A percentile compares a stretch with the other conserved stretches of the same genome.
Conservation (phyloP, 2,888 invertebrate species). For the Zootermopsis nevadensis region DNA sequence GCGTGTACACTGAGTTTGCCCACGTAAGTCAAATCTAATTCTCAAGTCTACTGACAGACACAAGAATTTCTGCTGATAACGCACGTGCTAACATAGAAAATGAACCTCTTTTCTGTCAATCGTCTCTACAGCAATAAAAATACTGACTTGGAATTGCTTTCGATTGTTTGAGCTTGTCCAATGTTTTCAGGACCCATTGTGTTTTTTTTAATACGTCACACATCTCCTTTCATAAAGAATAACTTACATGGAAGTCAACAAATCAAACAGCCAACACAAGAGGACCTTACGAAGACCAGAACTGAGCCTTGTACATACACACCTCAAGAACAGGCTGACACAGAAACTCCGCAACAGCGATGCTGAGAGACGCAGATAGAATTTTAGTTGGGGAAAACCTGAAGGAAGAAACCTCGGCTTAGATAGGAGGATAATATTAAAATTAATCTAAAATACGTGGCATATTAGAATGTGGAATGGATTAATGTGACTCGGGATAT, state of each 20-base stretch:
- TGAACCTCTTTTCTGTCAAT: not conserved
- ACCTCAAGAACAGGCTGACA: not conserved
- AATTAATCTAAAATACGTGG: too few relatives aligned
- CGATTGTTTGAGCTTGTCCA: conserved; percentile 22
- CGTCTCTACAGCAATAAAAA: not conserved
- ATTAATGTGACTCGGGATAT: too few relatives aligned
- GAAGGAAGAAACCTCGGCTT: too few relatives aligned
- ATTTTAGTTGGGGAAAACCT: too few relatives aligned
- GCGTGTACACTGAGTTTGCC: too few relatives aligned
- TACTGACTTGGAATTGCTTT: not conserved
- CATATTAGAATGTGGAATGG: too few relatives aligned
- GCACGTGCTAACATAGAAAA: not conserved
- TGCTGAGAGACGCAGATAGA: too few relatives aligned
- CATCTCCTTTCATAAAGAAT: conserved; percentile 25
- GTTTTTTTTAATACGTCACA: conserved; percentile 16
- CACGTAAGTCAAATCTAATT: too few relatives aligned
- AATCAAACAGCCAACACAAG: conserved; percentile 34
- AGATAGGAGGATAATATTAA: too few relatives aligned
- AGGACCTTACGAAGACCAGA: not conserved
- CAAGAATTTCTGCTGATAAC: not conserved
- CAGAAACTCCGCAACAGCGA: not conserved
- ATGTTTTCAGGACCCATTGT: conserved; percentile 31
- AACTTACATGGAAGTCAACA: conserved; percentile 38
- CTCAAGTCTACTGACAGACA: not conserved
- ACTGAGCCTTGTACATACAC: not conserved